Base-by-base conservation (phyloP, 2,888 invertebrate species). In the Xestia ashworthii region DNA sequence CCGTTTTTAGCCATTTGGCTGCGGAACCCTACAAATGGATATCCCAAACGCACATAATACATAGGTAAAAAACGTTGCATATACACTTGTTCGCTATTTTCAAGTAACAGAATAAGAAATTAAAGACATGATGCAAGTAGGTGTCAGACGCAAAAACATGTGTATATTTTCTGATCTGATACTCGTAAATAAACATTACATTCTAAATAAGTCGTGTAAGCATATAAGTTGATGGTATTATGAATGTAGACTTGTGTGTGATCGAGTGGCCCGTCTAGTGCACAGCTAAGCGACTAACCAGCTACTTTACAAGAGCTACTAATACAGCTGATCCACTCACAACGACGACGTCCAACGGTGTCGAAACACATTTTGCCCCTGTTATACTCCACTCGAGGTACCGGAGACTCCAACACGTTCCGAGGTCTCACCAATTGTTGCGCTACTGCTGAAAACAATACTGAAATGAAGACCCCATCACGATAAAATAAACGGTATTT, bases 261-360 rank as follows among this genome's bases (percentile, higher is more conserved):
- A 25, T 0, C 3, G 58, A 58, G 14, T 58, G 25, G 58, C 58
- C 5, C 55, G 25, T 25, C 25, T 58, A 60, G 16, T 60, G 32
- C 32, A 38, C 60, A 60, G 32, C 62, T 62, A 62, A 38, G 16
- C 62, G 6, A 62, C 32, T 62, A 32, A 19, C 32, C 19, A 9
- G 19, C 60, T 62, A 62, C 62, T 62, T 62, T n/a, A 65, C 41
- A 44, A n/a, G 65, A 65, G 14, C 14, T 65, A 65, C n/a, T 38
- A 65, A n/a, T 65, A 44, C 65, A 22, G n/a, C n/a, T n/a, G 65
- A 44, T 44, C 14, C 6, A 65, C 65, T 65, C 44, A 65, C 65
- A 64, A 64, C 64, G 64, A 22, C 64, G 64, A 19, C 12, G 22
- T 38, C 32, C 41, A 2, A 5, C 0, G 12, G 2, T 0, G 22